phyloP scores from a whole-genome alignment of 1,140 invertebrate genomes.

The Danaus plexippus region DNA sequence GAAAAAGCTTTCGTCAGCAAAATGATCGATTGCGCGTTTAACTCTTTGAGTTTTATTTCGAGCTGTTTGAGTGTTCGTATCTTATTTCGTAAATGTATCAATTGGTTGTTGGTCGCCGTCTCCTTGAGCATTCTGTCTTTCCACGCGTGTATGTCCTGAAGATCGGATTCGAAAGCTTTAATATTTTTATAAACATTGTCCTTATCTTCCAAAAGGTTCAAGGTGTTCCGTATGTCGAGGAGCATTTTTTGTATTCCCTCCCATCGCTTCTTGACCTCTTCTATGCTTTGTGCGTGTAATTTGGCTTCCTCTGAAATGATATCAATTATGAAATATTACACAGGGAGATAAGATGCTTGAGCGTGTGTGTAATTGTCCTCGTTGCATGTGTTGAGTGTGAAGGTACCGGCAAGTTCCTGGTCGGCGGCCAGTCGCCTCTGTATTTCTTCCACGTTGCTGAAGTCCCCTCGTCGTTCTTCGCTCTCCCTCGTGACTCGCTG shows the following conservation, averaged over 20 bases:
- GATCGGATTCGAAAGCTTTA: slow-evolving; percentile 34
- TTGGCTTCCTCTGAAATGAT: slow-evolving; percentile 47
- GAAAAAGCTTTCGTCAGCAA: slow-evolving; percentile 48
- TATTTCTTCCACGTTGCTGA: slow-evolving; percentile 46
- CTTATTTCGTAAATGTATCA: slow-evolving; percentile 57
- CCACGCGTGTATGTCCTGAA: slow-evolving; percentile 49
- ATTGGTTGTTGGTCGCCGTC: slow-evolving; percentile 39
- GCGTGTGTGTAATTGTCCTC: too few species aligned
- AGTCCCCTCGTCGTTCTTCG: slow-evolving; percentile 35
- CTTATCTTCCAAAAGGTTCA: slow-evolving; percentile 54
- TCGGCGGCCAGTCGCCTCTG: slow-evolving; percentile 39
- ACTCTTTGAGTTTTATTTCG: slow-evolving; percentile 48
- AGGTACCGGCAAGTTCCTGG: slow-evolving; percentile 28
- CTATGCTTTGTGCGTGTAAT: slow-evolving; percentile 45
- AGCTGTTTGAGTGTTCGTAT: slow-evolving; percentile 49
- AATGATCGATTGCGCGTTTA: slow-evolving; percentile 50
- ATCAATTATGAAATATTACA: too few species aligned
- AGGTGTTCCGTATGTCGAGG: slow-evolving; percentile 44
- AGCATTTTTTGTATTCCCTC: slow-evolving; percentile 43
- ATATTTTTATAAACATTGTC: slow-evolving; percentile 45
- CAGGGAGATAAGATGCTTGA: too few species aligned
- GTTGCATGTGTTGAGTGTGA: too few species aligned
- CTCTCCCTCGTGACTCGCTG: slow-evolving; percentile 29
- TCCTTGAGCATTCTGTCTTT: slow-evolving; percentile 45
- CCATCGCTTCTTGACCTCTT: slow-evolving; percentile 43